Evolutionary conservation across 2,113 vertebrate species (phyloP).

Genomic region (Pristiophorus japonicus): DNA sequence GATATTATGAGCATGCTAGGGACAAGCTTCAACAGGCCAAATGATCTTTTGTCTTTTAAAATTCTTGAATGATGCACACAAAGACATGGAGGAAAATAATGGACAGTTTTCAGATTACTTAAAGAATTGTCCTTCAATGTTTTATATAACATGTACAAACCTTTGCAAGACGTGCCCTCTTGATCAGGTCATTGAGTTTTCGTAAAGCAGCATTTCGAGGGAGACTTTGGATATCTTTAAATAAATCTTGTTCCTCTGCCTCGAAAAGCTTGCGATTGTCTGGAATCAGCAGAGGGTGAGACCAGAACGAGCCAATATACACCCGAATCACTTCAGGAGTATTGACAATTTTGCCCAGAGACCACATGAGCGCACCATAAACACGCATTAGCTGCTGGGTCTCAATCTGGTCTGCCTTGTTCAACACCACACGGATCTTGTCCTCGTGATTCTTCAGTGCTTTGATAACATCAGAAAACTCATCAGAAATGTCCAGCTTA

Average conservation of each 20-base stretch:
- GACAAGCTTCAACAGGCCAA: no score
- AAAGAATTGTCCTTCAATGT: not conserved
- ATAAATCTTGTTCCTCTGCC: constrained; percentile 91
- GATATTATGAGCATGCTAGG: no score
- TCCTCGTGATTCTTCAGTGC: constrained; percentile 97
- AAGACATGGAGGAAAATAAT: not conserved
- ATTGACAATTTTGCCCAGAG: constrained; percentile 93
- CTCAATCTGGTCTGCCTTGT: constrained; percentile 97
- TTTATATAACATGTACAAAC: constrained; percentile 49
- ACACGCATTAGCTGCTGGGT: constrained; percentile 97
- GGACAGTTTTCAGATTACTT: not conserved
- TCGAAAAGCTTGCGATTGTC: constrained; percentile 96
- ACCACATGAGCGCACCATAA: constrained; percentile 97
- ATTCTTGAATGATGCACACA: no score
- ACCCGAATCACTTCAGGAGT: constrained; percentile 93
- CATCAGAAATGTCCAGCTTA: constrained; percentile 95
- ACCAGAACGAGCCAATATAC: constrained; percentile 99
- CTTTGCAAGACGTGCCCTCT: constrained; percentile 90
- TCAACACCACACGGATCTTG: constrained; percentile 95
- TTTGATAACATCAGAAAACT: constrained; percentile 96
- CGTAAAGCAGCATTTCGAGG: constrained; percentile 88
- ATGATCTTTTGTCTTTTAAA: no score
- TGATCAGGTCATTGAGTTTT: constrained; percentile 95
- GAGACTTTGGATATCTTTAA: constrained; percentile 90
- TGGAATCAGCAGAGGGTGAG: constrained; percentile 84